Evolutionary conservation across 2,113 vertebrate genomes (phyloP).

Genomic region (Xerus inauris): DNA sequence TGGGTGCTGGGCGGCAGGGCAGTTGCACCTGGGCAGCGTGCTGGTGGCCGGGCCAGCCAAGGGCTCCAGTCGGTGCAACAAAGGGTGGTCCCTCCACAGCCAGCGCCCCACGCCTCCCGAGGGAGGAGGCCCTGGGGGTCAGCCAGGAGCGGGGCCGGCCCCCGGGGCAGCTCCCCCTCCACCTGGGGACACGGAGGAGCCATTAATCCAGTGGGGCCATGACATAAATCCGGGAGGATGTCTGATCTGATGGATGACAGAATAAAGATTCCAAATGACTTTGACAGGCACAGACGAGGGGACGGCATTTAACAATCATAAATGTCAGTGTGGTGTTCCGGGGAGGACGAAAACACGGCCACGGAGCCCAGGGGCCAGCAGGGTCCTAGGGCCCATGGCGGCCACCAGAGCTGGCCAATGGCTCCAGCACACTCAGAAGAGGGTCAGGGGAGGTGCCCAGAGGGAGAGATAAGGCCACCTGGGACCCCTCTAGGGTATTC

Average conservation of each 20-base stretch:
- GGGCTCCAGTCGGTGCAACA: rapidly evolving
- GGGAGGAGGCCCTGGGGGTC: too few species aligned
- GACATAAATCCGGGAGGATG: neutral
- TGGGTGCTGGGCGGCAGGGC: neutral
- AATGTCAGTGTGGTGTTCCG: neutral
- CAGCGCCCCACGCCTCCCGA: neutral
- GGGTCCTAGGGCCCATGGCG: too few species aligned
- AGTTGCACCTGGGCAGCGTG: neutral
- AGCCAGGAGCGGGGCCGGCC: neutral
- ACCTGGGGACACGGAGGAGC: rapidly evolving
- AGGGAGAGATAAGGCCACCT: neutral
- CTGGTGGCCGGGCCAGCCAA: rapidly evolving
- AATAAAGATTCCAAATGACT: neutral
- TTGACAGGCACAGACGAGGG: neutral
- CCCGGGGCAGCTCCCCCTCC: rapidly evolving
- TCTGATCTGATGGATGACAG: neutral
- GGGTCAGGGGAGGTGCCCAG: rapidly evolving
- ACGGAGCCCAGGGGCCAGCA: too few species aligned
- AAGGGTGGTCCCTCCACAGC: neutral
- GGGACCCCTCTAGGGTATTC: rapidly evolving
- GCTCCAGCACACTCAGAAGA: neutral
- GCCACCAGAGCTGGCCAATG: rapidly evolving
- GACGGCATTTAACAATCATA: neutral
- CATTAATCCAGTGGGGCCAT: rapidly evolving
- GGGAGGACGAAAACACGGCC: neutral